Base-by-base conservation (phyloP, 2,888 invertebrate species). In the Campoletis raptor region DNA sequence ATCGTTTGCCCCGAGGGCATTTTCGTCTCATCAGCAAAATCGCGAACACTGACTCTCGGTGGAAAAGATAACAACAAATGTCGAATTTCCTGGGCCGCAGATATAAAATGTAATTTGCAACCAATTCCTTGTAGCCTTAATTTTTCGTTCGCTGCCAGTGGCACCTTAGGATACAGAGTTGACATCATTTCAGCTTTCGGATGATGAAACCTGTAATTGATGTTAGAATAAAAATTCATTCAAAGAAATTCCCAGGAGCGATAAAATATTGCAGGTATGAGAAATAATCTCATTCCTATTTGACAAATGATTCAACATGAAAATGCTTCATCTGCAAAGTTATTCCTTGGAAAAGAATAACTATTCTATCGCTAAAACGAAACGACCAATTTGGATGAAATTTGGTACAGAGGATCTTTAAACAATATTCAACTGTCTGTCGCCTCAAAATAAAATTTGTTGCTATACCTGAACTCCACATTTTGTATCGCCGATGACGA, bases 21-120 rank as follows among this genome's bases (percentile, higher is more conserved):
- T 88, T 89, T 91, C 37, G 87, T 78, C 8, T 82, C 85, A 64
- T 69, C 83, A n/a, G 88, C 90, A 10, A 87, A 78, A 87, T 93
- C 92, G 48, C 90, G 91, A 48, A 94, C 86, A 85, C 92, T 93
- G 40, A 94, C 89, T 90, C 91, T 94, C n/a, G 93, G 94, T 24
- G 94, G 93, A 83, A 90, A 93, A 15, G 91, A 87, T 30, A 90
- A 64, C 18, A 94, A 78, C 69, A 94, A 90, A 48, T 92, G 89
- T 85, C 90, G 90, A 74, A 94, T 94, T 88, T 93, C 91, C 48
- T 92, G 89, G 72, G 89, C 83, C 9, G 92, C 83, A 18, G 94
- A 93, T 86, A 94, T 91, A 80, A 94, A 94, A 79, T 93, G 91
- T 78, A 94, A 89, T 87, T 93, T 94, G 81, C 93, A 94, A 48